Conservation (phyloP, 2,113 vertebrate species). For the Suncus etruscus region DNA sequence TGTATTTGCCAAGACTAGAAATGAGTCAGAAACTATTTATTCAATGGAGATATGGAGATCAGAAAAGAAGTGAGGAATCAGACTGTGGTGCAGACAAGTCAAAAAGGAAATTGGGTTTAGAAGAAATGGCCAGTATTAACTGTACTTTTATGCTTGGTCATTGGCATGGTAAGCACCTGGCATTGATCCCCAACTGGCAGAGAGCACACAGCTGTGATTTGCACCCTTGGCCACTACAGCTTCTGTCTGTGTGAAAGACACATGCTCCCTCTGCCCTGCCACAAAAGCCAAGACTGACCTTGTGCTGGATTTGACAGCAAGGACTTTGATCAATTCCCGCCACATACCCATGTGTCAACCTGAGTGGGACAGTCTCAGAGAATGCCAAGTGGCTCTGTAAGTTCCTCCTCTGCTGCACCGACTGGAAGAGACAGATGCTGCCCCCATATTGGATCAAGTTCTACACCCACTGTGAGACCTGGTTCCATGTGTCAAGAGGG, state of each 20-base stretch:
- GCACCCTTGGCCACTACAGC: background rate
- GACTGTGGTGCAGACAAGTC: too few species aligned
- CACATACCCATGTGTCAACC: background rate
- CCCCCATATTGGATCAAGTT: background rate
- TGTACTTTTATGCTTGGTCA: background rate
- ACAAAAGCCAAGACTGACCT: background rate
- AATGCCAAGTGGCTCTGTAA: too few species aligned
- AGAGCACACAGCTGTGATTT: background rate
- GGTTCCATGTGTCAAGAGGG: background rate
- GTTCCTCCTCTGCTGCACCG: background rate
- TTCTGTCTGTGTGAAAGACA: background rate
- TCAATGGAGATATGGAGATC: background rate
- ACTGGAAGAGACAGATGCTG: background rate
- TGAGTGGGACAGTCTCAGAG: background rate
- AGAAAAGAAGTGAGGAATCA: too few species aligned
- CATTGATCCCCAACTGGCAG: background rate
- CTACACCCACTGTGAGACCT: background rate
- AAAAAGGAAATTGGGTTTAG: too few species aligned
- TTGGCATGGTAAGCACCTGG: background rate
- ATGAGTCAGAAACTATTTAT: background rate
- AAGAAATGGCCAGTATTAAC: too few species aligned
- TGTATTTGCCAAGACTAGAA: background rate
- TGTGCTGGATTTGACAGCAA: background rate
- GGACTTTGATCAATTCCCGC: background rate
- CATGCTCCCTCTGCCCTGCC: background rate